These are phyloP conservation scores for Tyrannus savana DNA, from an alignment of 2,113 vertebrate species.

Conservation along the genomic window DNA sequence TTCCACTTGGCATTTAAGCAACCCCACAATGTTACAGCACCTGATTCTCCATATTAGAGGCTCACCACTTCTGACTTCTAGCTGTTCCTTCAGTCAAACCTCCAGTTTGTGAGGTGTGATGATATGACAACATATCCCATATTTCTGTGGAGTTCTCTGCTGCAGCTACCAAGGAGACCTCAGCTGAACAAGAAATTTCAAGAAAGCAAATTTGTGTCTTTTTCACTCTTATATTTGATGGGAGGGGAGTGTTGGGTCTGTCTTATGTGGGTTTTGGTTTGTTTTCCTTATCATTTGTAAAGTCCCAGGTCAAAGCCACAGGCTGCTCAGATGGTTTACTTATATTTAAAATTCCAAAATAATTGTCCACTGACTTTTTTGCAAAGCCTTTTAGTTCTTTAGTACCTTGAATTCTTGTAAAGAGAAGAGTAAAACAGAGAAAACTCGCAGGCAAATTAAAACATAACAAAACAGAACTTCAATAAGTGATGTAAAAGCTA, in stretches of 20 bases:
- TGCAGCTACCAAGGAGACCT: background rate
- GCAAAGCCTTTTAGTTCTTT: too few species aligned
- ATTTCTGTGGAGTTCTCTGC: background rate
- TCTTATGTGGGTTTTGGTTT: background rate
- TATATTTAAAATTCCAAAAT: too few species aligned
- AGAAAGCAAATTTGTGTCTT: background rate
- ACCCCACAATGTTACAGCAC: background rate
- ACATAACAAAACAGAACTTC: background rate
- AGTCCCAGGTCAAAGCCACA: too few species aligned
- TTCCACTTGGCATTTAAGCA: background rate
- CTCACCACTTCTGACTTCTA: background rate
- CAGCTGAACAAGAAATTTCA: background rate
- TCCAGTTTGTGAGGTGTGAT: background rate
- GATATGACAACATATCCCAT: background rate
- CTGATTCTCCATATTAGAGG: background rate
- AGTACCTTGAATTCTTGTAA: too few species aligned
- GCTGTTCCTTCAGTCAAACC: background rate
- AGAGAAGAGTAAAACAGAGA: background rate
- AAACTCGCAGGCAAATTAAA: background rate
- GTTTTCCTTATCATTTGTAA: background rate
- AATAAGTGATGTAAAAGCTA: background rate
- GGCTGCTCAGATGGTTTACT: too few species aligned
- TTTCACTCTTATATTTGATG: background rate
- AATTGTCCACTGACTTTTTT: too few species aligned
- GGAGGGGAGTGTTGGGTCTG: rapidly evolving